phyloP scores from a whole-genome alignment of 1,140 invertebrate genomes.

The Maniola jurtina region DNA sequence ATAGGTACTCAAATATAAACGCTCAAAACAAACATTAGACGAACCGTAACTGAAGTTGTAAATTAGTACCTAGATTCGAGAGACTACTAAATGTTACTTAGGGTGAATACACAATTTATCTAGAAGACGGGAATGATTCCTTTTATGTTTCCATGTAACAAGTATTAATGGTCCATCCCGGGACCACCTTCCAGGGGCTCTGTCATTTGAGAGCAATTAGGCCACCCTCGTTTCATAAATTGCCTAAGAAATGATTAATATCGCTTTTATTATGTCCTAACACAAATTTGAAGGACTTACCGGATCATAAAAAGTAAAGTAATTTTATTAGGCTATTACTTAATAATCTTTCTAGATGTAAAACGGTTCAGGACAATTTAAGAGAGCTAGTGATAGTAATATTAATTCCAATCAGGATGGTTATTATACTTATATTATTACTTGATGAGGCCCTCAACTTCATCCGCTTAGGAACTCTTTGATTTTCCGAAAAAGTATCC shows the following conservation, averaged over 20 bases:
- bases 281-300: constrained; percentile 15
- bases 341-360: no score
- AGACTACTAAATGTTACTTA: constrained; percentile 45
- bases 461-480: no score
- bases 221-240: constrained; percentile 56
- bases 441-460: no score
- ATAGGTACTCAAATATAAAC: not conserved
- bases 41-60: constrained; percentile 5
- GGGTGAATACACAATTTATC: constrained; percentile 65
- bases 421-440: no score
- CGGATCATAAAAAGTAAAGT: constrained; percentile 4
- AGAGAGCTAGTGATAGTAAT: no score
- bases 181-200: constrained; percentile 52
- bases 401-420: no score
- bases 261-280: constrained; percentile 46
- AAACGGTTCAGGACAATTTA: no score
- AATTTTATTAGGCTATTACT: not conserved
- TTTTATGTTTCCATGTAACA: constrained; percentile 64
- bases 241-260: constrained; percentile 59
- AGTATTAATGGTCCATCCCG: constrained; percentile 60
- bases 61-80: constrained; percentile 31
- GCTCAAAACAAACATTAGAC: not conserved
- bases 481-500: no score
- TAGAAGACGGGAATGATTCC: constrained; percentile 55
- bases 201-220: constrained; percentile 68